These are phyloP conservation scores for Phanerotoma sp. DNA, from an alignment of 2,888 invertebrate genomes.

Conservation along the genomic window DNA sequence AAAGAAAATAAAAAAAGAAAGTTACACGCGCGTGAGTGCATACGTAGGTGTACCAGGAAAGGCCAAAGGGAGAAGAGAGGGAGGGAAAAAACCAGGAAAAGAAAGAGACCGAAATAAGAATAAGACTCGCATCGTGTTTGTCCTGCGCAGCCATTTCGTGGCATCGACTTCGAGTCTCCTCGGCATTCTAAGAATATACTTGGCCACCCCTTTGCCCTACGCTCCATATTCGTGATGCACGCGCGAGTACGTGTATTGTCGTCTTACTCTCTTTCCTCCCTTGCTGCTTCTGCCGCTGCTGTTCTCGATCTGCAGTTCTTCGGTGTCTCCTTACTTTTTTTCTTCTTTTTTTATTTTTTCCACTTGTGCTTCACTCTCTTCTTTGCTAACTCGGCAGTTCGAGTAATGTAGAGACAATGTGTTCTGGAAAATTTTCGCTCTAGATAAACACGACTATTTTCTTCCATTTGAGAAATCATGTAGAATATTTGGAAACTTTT, in stretches of 20 bases:
- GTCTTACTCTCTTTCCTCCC: slow-evolving; percentile 15
- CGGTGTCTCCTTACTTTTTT: not conserved
- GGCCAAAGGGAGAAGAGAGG: slow-evolving; percentile 1
- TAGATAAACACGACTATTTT: slow-evolving; percentile 6
- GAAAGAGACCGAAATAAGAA: slow-evolving; percentile 20
- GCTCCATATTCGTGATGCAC: slow-evolving; percentile 27
- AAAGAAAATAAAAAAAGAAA: slow-evolving; percentile 26
- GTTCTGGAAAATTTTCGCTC: slow-evolving; percentile 4
- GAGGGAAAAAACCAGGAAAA: not conserved
- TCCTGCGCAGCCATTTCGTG: slow-evolving; percentile 35
- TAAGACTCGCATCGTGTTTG: slow-evolving; percentile 32
- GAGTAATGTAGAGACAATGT: slow-evolving; percentile 3
- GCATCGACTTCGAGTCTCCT: slow-evolving; percentile 25
- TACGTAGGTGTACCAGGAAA: slow-evolving; percentile 22
- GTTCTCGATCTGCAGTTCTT: slow-evolving; percentile 1
- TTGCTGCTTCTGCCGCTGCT: not conserved
- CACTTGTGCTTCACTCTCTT: not conserved
- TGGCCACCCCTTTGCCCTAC: slow-evolving; percentile 32
- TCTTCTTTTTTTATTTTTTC: slow-evolving; percentile 4
- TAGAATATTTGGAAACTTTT: not conserved
- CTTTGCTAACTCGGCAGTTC: slow-evolving; percentile 8
- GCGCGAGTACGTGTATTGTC: slow-evolving; percentile 14
- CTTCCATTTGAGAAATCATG: not conserved
- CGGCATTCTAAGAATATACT: slow-evolving; percentile 35
- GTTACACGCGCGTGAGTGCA: slow-evolving; percentile 30